Evolutionary conservation across 1,140 invertebrate species (phyloP), one percentile per base, ranked within the genome.

Genomic region (Lutraria rhynchaena): DNA sequence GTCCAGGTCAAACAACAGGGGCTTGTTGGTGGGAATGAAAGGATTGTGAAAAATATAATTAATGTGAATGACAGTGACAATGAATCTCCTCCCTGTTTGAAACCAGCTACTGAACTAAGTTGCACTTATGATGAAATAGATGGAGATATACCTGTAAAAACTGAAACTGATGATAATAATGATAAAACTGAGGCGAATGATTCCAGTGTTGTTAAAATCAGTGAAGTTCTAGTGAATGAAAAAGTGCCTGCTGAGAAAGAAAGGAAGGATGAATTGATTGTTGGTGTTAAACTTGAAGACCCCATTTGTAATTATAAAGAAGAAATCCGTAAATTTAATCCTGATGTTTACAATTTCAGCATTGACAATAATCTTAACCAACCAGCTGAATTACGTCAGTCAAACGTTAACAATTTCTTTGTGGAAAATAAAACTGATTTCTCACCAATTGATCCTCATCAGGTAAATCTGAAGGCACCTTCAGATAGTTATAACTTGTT

Each of bases 121-220:
- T 22, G 19, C 11, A 44, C 19, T 51, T 77, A 33, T 65, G 75
- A 77, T 77, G 75, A 77, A 77, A 57, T 77, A 22, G 75, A 77
- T 67, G 75, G 75, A n/a, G 75, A 77, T 77, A 57, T 77, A 22
- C 75, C 75, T 51, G n/a, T 55, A 24, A 67, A 65, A 63, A 49
- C 17, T 55, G 75, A 77, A 33, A 1, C 46, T 1, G 75, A 77
- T 65, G 61, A 65, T 51, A 67, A 55, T 22, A 33, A 41, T 63
- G 17, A 65, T 5, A 49, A 49, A 41, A 31, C 19, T 41, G 73
- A 75, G 3, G 58, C 41, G 5, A 41, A 31, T 37, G 69, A 71
- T 22, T 71, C 69, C 27, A 46, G 19, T 71, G 69, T 71, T 57
- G 46, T 71, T n/a, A 75, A 75, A 46, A 75, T 75, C 41, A 29